phyloP scores from a whole-genome alignment of 2,888 invertebrate genomes.

The Torymus texanus region DNA sequence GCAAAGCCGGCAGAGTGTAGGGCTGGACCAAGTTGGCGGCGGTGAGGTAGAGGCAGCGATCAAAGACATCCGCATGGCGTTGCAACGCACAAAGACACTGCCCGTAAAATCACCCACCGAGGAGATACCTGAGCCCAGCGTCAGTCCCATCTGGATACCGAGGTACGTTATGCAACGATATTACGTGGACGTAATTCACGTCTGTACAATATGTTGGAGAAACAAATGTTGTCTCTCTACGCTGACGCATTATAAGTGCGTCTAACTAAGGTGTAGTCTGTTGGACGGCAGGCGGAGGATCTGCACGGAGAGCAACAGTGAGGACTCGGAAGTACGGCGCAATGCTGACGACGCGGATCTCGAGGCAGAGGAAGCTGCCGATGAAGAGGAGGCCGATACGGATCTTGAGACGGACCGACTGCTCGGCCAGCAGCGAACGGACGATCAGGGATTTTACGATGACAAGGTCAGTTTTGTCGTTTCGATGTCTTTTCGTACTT shows the following conservation, averaged over 20 bases:
- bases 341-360: slow-evolving; percentile 71
- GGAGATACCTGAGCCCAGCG: slow-evolving; percentile 76
- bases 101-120: slow-evolving; percentile 77
- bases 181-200: too few species aligned
- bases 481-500: too few species aligned
- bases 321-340: slow-evolving; percentile 70
- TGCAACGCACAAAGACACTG: slow-evolving; percentile 84
- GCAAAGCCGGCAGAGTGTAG: slow-evolving; percentile 71
- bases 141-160: slow-evolving; percentile 84
- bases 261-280: slow-evolving; percentile 74
- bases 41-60: slow-evolving; percentile 81
- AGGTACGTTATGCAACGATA: slow-evolving; percentile 74
- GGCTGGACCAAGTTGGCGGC: slow-evolving; percentile 62
- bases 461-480: slow-evolving; percentile 81
- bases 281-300: slow-evolving; percentile 73
- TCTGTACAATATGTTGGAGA: too few species aligned
- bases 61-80: slow-evolving; percentile 88
- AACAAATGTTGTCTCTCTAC: neutral
- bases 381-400: slow-evolving; percentile 91
- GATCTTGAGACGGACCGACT: slow-evolving; percentile 98
- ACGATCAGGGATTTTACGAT: slow-evolving; percentile 93
- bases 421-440: slow-evolving; percentile 95
- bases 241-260: slow-evolving; percentile 62
- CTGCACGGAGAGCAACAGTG: slow-evolving; percentile 72
- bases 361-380: slow-evolving; percentile 70